phyloP scores from a whole-genome alignment of 2,797 vertebrate species.

The Steatocranus sp. region DNA sequence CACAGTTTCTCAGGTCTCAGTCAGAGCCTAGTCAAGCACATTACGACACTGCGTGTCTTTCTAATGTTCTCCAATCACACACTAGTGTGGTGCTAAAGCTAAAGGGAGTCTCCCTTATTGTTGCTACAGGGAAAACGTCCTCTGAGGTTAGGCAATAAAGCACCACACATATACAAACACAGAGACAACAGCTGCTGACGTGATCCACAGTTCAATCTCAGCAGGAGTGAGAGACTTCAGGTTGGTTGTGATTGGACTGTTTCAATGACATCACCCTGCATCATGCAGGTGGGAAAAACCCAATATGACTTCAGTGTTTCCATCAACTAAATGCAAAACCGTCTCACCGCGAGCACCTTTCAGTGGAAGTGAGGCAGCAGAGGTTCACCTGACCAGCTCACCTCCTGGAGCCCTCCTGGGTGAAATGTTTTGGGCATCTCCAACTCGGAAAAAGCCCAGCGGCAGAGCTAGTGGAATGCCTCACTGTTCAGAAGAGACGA shows the following conservation, averaged over 20 bases:
- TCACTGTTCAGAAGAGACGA: neutral
- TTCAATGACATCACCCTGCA: neutral
- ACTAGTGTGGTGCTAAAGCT: neutral
- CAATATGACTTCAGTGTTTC: neutral
- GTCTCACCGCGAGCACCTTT: neutral
- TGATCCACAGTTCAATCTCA: neutral
- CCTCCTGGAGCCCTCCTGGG: neutral
- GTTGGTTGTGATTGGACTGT: neutral
- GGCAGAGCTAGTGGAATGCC: neutral
- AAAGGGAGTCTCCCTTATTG: neutral
- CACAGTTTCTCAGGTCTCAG: neutral
- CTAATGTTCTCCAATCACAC: neutral
- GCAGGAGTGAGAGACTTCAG: neutral
- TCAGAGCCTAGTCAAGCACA: neutral
- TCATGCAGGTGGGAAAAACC: neutral
- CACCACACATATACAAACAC: neutral
- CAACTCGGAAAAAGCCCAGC: neutral
- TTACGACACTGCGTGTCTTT: neutral
- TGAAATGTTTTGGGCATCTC: neutral
- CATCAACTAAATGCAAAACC: neutral
- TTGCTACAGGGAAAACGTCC: neutral
- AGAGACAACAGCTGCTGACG: neutral
- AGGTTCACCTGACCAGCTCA: neutral
- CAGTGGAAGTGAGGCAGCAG: neutral
- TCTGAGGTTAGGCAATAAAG: neutral